These are phyloP conservation scores for Argopecten irradians DNA, from an alignment of 1,140 invertebrate genomes.

Conservation along the genomic window DNA sequence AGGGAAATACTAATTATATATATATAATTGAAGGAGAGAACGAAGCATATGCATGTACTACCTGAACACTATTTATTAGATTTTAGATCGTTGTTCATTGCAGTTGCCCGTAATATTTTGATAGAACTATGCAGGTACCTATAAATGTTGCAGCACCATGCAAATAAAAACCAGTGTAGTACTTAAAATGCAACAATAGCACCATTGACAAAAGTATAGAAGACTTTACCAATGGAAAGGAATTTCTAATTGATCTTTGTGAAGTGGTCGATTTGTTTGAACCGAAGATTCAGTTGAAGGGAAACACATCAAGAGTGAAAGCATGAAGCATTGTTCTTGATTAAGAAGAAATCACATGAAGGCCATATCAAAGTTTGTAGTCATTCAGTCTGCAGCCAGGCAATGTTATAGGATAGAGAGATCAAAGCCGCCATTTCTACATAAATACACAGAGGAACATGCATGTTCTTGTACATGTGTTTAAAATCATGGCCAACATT, in stretches of 20 bases:
- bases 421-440: not conserved
- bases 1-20: too few relatives aligned
- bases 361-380: not conserved
- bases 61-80: too few relatives aligned
- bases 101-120: not conserved
- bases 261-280: not conserved
- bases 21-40: too few relatives aligned
- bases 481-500: not conserved
- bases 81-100: not conserved
- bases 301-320: not conserved
- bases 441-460: not conserved
- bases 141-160: not conserved
- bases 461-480: not conserved
- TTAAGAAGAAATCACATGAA: not conserved
- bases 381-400: not conserved
- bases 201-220: not conserved
- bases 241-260: not conserved
- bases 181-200: not conserved
- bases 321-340: not conserved
- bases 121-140: not conserved
- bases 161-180: not conserved
- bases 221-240: not conserved
- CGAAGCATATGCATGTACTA: too few relatives aligned
- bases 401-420: not conserved
- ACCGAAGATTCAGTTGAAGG: not conserved